Base-by-base conservation (phyloP, 2,113 vertebrate species). In the Triplophysa dalaica region DNA sequence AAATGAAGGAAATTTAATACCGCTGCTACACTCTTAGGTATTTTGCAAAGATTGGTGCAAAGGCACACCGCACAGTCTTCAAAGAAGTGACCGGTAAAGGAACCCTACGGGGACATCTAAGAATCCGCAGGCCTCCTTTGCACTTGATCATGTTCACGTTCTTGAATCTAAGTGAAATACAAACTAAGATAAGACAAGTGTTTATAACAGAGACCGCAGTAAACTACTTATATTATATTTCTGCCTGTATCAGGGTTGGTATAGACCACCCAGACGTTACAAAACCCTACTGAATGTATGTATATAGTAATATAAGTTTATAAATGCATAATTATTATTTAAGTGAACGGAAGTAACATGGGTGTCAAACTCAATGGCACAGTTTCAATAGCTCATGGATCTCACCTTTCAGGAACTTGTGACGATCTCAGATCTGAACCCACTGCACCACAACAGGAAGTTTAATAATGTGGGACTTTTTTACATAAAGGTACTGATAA, bases 1-100 rank as follows among this genome's bases (percentile, higher is more conserved):
- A 75, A 63, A 24, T 63, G 73, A 24, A 50, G 0, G 73, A 63
- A 63, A 75, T 63, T 29, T 58, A 63, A 75, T 61, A 43, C 54
- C 17, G 33, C 41, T 41, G 5, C 68, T 70, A n/a, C 22, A 48
- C 50, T 72, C 3, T 8, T 61, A 22, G 54, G 70, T 24, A 26
- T 45, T 62, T 38, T 62, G 22, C 13, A 75, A 24, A 75, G 72
- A 48, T 16, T 33, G 21, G 33, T 73, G 52, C 54, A 26, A 61
- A 16, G 58, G 48, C 58, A 26, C 60, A 33, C 56, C 70, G 16
- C 33, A 22, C 29, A 74, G 58, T 26, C 54, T 63, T 75, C 58
- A 75, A 63, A 75, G 38, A 50, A 63, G 41, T 75, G 73, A 50
- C 41, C 33, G 0, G 2, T 50, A 24, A 75, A 17, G 48, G 58